Conservation (phyloP, 2,888 invertebrate species). For the Ornithoptera alexandrae region DNA sequence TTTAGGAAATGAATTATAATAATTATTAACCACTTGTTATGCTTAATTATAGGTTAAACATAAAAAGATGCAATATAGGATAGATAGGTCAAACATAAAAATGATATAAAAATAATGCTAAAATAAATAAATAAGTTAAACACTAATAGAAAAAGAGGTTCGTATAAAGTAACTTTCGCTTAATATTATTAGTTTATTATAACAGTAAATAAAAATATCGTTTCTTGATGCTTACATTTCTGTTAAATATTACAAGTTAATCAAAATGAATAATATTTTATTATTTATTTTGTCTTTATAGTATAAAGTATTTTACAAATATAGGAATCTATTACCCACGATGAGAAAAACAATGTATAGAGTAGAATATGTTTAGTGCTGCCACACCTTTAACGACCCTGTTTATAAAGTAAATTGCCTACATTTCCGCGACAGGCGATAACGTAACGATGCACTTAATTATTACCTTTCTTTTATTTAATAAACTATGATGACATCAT, state of each 20-base stretch:
- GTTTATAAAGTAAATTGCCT: constrained; percentile 75
- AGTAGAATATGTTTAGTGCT: constrained; percentile 64
- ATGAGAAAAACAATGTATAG: constrained; percentile 62
- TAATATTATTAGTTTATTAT: too few species aligned
- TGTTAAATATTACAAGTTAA: neutral
- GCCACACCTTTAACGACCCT: constrained; percentile 67
- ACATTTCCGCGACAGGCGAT: constrained; percentile 61
- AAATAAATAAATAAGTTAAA: too few species aligned
- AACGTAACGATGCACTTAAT: constrained; percentile 31
- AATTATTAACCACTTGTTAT: too few species aligned
- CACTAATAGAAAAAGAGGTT: too few species aligned
- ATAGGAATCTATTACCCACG: neutral
- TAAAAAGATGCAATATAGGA: too few species aligned
- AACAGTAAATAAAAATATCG: too few species aligned
- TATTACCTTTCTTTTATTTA: constrained; percentile 34
- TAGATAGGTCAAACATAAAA: too few species aligned
- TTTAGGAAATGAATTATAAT: too few species aligned
- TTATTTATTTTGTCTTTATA: neutral
- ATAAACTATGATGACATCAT: neutral
- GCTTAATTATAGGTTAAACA: too few species aligned
- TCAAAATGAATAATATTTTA: neutral
- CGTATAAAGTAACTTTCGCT: too few species aligned
- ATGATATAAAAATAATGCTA: too few species aligned
- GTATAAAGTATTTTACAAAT: neutral
- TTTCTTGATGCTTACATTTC: neutral